phyloP scores from a whole-genome alignment of 2,113 vertebrate species.

The Callipepla californica region DNA sequence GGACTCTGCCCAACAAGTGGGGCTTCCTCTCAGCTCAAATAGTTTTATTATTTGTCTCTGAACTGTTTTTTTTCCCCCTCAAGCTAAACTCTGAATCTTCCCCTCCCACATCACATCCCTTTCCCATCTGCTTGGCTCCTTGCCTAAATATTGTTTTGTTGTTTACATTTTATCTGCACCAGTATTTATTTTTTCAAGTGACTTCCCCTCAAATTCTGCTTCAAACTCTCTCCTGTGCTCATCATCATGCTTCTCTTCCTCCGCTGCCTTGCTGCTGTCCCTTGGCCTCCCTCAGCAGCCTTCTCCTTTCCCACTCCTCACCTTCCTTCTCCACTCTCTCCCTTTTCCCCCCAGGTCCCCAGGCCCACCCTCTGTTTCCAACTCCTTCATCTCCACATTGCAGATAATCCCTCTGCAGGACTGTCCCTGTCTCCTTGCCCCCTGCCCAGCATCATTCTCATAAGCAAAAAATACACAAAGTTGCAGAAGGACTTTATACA shows the following conservation, averaged over 20 bases:
- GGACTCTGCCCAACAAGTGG: background rate
- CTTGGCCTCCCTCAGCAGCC: background rate
- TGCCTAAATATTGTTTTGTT: background rate
- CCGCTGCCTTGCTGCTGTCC: background rate
- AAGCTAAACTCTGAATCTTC: background rate
- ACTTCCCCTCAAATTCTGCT: background rate
- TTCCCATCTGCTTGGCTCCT: background rate
- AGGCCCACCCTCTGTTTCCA: background rate
- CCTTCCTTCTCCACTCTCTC: background rate
- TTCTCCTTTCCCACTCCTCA: background rate
- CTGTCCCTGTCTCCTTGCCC: background rate
- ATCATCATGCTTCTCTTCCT: background rate
- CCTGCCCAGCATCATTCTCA: background rate
- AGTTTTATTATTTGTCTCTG: background rate
- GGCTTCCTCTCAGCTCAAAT: background rate
- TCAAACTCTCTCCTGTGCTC: background rate
- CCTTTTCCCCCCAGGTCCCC: background rate
- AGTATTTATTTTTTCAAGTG: background rate
- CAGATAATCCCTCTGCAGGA: background rate
- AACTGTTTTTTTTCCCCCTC: background rate
- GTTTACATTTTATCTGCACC: background rate
- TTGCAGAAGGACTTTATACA: background rate
- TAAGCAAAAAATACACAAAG: background rate
- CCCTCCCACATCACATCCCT: background rate
- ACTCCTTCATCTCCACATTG: accelerated